Base-by-base conservation (phyloP, 2,113 vertebrate species). In the Limnothrissa miodon region DNA sequence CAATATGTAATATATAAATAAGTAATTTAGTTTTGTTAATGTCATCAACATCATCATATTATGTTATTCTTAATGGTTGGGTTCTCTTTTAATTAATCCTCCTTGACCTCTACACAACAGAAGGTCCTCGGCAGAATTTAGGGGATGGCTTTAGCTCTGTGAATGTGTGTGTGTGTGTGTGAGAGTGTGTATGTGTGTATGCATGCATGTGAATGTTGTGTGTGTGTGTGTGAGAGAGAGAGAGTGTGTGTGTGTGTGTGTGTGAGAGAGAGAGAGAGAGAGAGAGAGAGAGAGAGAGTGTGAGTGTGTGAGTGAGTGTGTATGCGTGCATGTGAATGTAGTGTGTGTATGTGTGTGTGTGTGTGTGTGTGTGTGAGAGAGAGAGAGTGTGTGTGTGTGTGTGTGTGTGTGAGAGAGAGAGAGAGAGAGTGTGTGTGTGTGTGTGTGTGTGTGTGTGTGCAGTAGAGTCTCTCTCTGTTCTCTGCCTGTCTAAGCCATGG, bases 381-480 rank as follows among this genome's bases (percentile, higher is more conserved):
- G 56, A n/a, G 56, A n/a, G 56, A n/a, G 56, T 59, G 56, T 59
- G 56, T 59, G 56, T 59, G 56, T 59, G 56, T 59, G 56, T 59
- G 56, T 59, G 56, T 10, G 56, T 59, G 56, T 59, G 56, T 48
- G 46, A 15, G 46, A 15, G 15, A 1, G 10, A 13, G 46, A 4
- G 4, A 48, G 46, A 13, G 10, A 8, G 9, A 48, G 10, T 13
- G 46, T 15, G 46, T 11, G 46, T n/a, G 23, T n/a, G 56, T 59
- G 56, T 59, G 56, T 25, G 56, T 36, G 62, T 36, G 62, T 70
- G 25, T 29, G 62, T 29, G 29, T n/a, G 23, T 59, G 56, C 42
- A 42, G 42, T 42, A 42, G 42, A 42, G 2, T 42, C 42, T 42
- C 42, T 42, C 42, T 42, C 42, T 42, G 42, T 42, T 42, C 42